Conservation (phyloP, 2,888 invertebrate species). For the Protonemura montana region DNA sequence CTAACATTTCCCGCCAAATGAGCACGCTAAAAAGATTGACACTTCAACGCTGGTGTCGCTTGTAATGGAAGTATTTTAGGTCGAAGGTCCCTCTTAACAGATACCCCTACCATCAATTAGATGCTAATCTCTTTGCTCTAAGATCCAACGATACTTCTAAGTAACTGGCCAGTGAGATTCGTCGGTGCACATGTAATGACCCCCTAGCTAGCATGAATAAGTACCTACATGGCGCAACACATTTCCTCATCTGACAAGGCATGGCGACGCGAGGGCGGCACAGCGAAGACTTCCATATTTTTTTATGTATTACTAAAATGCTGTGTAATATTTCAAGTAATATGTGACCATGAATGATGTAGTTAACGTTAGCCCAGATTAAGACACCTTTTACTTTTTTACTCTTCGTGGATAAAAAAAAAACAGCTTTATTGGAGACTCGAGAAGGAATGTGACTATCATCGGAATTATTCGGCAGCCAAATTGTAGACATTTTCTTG, state of each 20-base stretch:
- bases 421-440: neutral
- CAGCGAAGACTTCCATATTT: neutral
- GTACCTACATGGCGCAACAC: neutral
- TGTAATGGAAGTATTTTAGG: no score
- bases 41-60: no score
- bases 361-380: neutral
- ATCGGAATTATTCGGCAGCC: neutral
- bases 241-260: neutral
- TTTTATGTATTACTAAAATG: neutral
- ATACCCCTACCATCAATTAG: no score
- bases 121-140: neutral
- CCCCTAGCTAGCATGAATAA: neutral
- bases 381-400: neutral
- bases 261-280: neutral
- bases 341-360: neutral
- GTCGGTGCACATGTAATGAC: neutral
- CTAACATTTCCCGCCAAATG: neutral
- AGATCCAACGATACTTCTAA: neutral
- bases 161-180: neutral
- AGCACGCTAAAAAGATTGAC: neutral
- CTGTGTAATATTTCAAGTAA: neutral
- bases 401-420: neutral
- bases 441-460: neutral
- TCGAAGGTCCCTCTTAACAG: no score
- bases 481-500: no score